phyloP scores from a whole-genome alignment of 2,797 vertebrate genomes.

The Hypotaenidia okinawae region DNA sequence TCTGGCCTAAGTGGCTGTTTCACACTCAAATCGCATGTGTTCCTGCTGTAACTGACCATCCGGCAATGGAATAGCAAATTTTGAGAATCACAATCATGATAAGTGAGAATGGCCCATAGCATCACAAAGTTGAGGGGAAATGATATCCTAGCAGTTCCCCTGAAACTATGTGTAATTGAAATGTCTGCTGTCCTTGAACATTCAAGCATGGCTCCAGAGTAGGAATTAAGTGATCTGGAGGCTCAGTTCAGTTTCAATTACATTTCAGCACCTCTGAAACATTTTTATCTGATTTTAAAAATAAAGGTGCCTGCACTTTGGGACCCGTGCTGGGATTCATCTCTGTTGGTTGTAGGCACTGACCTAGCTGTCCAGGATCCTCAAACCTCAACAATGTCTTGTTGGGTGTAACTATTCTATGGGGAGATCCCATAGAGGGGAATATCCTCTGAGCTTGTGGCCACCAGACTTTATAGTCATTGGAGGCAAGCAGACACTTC shows the following conservation, averaged over 20 bases:
- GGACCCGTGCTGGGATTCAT: neutral
- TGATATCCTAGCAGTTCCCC: neutral
- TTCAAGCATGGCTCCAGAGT: neutral
- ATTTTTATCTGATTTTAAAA: neutral
- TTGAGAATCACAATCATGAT: neutral
- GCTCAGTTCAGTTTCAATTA: neutral
- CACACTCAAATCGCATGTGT: neutral
- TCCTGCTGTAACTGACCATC: neutral
- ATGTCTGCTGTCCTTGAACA: neutral
- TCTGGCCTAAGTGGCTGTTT: neutral
- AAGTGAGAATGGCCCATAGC: neutral
- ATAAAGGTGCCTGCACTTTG: neutral
- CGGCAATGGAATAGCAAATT: neutral
- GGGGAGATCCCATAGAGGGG: neutral
- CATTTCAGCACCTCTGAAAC: neutral
- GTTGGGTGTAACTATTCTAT: neutral
- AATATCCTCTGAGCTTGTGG: neutral
- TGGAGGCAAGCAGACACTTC: neutral
- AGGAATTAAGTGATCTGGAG: neutral
- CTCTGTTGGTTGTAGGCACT: neutral
- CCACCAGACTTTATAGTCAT: neutral
- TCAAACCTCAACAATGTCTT: neutral
- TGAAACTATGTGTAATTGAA: neutral
- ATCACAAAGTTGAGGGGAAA: neutral
- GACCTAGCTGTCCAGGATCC: neutral